phyloP scores from a whole-genome alignment of 1,140 invertebrate genomes.

The Drosophila prosaltans region DNA sequence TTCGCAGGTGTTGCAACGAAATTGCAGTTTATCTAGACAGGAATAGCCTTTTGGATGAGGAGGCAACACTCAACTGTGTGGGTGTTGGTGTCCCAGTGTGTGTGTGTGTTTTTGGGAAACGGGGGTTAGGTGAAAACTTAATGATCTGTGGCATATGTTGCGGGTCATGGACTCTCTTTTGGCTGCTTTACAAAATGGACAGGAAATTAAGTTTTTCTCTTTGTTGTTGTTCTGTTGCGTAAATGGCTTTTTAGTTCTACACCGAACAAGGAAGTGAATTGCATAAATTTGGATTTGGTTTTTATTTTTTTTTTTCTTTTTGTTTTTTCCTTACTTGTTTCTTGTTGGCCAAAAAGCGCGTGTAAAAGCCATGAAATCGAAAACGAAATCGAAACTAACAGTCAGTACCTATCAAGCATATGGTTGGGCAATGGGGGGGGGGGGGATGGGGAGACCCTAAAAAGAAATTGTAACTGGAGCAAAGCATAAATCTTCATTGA shows the following conservation, averaged over 20 bases:
- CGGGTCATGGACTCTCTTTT: constrained; percentile 51
- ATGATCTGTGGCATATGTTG: constrained; percentile 79
- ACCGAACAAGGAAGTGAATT: constrained; percentile 67
- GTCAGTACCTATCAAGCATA: constrained; percentile 71
- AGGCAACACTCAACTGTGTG: not conserved
- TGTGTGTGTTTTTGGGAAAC: no score
- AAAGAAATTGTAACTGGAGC: constrained; percentile 62
- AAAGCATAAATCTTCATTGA: constrained; percentile 78
- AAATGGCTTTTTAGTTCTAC: constrained; percentile 75
- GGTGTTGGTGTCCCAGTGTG: not conserved
- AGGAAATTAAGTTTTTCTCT: constrained; percentile 74
- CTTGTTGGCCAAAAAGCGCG: constrained; percentile 56
- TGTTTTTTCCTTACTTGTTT: not conserved
- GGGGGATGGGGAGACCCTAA: not conserved
- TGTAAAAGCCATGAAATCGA: constrained; percentile 78
- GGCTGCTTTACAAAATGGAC: constrained; percentile 36
- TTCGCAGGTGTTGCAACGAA: constrained; percentile 76
- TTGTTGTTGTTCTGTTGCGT: constrained; percentile 69
- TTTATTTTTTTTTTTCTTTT: not conserved
- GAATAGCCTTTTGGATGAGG: constrained; percentile 31
- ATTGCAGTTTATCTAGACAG: constrained; percentile 76
- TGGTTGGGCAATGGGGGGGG: not conserved
- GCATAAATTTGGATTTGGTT: constrained; percentile 66
- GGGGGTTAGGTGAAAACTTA: constrained; percentile 43
- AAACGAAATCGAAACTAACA: constrained; percentile 69